These are phyloP conservation scores for Cotesia glomerata DNA, from an alignment of 1,140 invertebrate genomes.

Conservation along the genomic window DNA sequence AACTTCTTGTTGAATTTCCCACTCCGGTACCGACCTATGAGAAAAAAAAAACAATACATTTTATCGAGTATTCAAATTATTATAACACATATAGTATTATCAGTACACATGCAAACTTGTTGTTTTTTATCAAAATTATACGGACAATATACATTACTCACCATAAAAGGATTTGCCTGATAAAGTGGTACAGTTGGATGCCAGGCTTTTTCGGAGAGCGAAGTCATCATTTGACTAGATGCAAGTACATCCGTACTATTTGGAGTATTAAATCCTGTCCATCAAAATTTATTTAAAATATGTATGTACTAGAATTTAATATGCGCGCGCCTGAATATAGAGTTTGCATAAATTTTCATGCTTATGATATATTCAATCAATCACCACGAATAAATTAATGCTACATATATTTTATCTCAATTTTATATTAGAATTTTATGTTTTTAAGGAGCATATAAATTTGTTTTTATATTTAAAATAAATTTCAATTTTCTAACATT, in stretches of 20 bases:
- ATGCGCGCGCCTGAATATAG: too few relatives aligned
- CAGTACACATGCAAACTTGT: neutral
- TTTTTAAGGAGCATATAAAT: too few relatives aligned
- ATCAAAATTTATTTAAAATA: constrained; percentile 41
- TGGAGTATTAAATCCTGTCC: constrained; percentile 52
- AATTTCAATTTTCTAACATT: too few relatives aligned
- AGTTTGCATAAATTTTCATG: too few relatives aligned
- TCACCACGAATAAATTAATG: too few relatives aligned
- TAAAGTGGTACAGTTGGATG: constrained; percentile 57
- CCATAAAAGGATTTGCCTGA: constrained; percentile 61
- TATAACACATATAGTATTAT: neutral
- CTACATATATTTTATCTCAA: too few relatives aligned
- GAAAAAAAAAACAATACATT: constrained; percentile 28
- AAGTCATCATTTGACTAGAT: constrained; percentile 59
- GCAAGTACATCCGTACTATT: constrained; percentile 58
- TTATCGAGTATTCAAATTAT: neutral
- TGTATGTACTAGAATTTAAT: constrained; percentile 39
- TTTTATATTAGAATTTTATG: neutral
- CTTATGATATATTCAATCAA: too few relatives aligned
- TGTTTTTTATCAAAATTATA: constrained; percentile 3
- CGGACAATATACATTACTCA: constrained; percentile 37
- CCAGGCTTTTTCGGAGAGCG: constrained; percentile 58
- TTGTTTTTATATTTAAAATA: too few relatives aligned
- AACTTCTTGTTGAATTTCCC: constrained; percentile 57
- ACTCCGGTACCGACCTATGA: constrained; percentile 57